A percentile compares a stretch with the other conserved stretches of the same genome.
These are phyloP conservation scores for Petrosia ficiformis DNA, from an alignment of 37 sponge, comb jelly and placozoan genomes.

Conservation along the genomic window DNA sequence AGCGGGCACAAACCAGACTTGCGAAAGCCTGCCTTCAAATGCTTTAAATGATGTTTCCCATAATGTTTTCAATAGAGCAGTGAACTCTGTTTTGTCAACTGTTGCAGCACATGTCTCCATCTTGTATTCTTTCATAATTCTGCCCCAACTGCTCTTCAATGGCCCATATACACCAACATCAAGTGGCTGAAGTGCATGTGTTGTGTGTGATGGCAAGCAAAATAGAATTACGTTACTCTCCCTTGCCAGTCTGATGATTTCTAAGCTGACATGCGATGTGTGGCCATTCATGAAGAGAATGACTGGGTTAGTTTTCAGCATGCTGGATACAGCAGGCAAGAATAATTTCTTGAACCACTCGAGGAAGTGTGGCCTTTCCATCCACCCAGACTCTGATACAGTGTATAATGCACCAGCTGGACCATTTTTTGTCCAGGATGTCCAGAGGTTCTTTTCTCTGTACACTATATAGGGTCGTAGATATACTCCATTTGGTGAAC, in stretches of 20 bases:
- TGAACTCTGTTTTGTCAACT: slow-evolving; percentile 41
- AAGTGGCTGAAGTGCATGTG: too few relatives aligned
- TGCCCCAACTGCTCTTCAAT: slow-evolving; percentile 5
- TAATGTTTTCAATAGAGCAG: slow-evolving; percentile 8
- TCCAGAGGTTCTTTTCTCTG: slow-evolving; percentile 55
- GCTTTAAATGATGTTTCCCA: slow-evolving; percentile 25
- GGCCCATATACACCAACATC: slow-evolving; percentile 14
- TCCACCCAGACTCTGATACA: slow-evolving; percentile 53
- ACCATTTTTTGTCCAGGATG: slow-evolving; percentile 34
- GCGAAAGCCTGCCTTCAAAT: slow-evolving; percentile 23
- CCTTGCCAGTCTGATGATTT: slow-evolving; percentile 24
- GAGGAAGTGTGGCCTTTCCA: slow-evolving; percentile 41
- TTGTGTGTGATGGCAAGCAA: too few relatives aligned
- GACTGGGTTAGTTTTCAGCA: slow-evolving; percentile 15
- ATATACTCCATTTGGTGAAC: slow-evolving; percentile 28
- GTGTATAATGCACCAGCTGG: slow-evolving; percentile 40
- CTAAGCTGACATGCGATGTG: slow-evolving; percentile 28
- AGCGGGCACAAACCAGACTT: slow-evolving; percentile 41
- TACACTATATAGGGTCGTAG: slow-evolving; percentile 59
- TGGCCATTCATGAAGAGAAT: slow-evolving; percentile 64
- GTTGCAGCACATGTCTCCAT: slow-evolving; percentile 24
- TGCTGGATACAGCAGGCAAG: slow-evolving; percentile 24
- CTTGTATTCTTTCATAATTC: slow-evolving; percentile 38
- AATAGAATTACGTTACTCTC: slow-evolving; percentile 18
- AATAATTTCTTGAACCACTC: slow-evolving; percentile 46